Base-by-base conservation (phyloP, 1,140 invertebrate genomes). In the Maconellicoccus hirsutus region DNA sequence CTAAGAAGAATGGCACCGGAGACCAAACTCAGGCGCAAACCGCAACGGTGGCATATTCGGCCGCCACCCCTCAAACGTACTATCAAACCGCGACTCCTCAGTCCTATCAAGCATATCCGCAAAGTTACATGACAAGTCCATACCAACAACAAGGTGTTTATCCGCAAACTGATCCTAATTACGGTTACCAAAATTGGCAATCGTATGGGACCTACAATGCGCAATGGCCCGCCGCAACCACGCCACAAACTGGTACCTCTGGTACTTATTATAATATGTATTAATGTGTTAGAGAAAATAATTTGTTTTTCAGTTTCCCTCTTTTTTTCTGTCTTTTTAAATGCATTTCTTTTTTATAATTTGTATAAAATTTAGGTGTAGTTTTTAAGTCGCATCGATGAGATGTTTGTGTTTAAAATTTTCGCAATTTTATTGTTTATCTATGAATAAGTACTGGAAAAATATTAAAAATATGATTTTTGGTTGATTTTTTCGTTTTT, bases 151-250 rank as follows among this genome's bases (percentile, higher is more conserved):
- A 23, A 23, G 4, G 4, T 26, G 16, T 66, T 10, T 66, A 66
- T 23, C 10, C 10, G 21, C 61, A 3, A 4, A 26, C 10, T 23
- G 61, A 66, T 26, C 61, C 61, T 3, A 66, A 26, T 66, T 66
- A 66, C 19, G 61, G 61, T 66, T 66, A 66, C 61, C 61, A 66
- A 16, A 66, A 66, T 66, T 66, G 61, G 61, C 22, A 23, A 19
- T 66, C 61, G 19, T 66, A 66, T 16, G 61, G 61, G 22, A 22
- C 61, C 4, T 66, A 66, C 16, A 66, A 66, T 66, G 14, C 22
- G 22, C 21, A 23, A 26, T 66, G 61, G 61, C 21, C 61, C 2
- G 16, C 3, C 21, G 61, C 14, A 23, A 66, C 22, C 22, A 16
- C 61, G 19, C 61, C 61, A 4, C 61, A 66, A 66, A 19, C 61